Base-by-base conservation (phyloP, 2,113 vertebrate genomes). In the Bettongia penicillata region DNA sequence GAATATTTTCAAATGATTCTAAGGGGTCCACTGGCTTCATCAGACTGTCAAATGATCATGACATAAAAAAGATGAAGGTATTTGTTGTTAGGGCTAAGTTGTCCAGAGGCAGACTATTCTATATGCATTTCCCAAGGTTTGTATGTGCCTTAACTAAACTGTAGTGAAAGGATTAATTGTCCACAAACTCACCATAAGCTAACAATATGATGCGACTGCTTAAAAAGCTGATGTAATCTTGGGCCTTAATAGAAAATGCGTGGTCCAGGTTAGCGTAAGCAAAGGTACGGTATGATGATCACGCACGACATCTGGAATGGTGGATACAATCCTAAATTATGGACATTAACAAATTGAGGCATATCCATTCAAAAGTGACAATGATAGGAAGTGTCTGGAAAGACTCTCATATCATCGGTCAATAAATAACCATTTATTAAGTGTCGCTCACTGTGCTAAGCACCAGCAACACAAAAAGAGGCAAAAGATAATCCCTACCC, bases 271-370 rank as follows among this genome's bases (percentile, higher is more conserved):
- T 84, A 84, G n/a, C 7, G n/a, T 84, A 84, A 84, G 68, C 16
- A 84, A 84, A n/a, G 26, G 37, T 43, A 84, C n/a, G 22, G 19
- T 84, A 84, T 8, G 0, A 84, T 43, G 37, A 7, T 43, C 68
- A 84, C n/a, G 43, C 0, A 43, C 6, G 23, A 84, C 8, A 84
- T 84, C n/a, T 84, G 6, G 19, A 84, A 84, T 8, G 19, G 37
- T 84, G 43, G 68, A 43, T 84, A 43, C n/a, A 84, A 84, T 84
- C 5, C n/a, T 43, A 84, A 84, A 2, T 84, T 84, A 23, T 43
- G 68, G 47, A 93, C 90, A 95, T 92, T 93, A 92, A 94, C 57
- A 96, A 95, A 90, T n/a, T 89, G n/a, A 92, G 93, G 94, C 47
- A 55, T 51, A 31, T 53, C 93, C 53, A 53, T 25, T 94, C 90